Evolutionary conservation across 2,113 vertebrate species (phyloP), one percentile per base, ranked within the genome.

Genomic region (Gadus macrocephalus): DNA sequence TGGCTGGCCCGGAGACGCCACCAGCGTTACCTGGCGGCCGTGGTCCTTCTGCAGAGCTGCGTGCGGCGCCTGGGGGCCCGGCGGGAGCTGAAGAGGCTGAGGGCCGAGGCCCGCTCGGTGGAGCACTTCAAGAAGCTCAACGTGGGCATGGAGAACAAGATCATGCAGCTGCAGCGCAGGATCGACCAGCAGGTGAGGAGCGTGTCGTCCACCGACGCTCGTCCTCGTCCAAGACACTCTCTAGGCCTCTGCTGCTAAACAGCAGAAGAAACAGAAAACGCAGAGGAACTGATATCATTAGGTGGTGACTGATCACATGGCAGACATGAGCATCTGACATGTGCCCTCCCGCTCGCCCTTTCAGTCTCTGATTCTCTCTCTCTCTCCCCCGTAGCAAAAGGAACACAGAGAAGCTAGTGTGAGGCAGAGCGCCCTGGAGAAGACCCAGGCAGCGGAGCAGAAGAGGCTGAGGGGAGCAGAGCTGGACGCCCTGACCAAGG

Each of bases 81-180:
- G 81, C 92, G 91, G 1, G 93, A 96, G 83, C 87, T 99, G 0
- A 98, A 96, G 92, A 95, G 93, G 68, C 90, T 98, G 64, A 96
- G 95, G 88, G 94, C 95, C 1, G 96, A 98, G 82, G 97, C 97
- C 0, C 95, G 96, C 49, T 98, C 97, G 0, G 96, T 98, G 19
- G 96, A 95, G 62, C 96, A 94, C 87, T 96, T 93, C 77, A 98
- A 95, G 89, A 96, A 94, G 67, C 96, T 98, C 59, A 95, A 96
- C 69, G 73, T 95, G 0, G 97, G 97, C 74, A 92, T 99, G 94
- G 97, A 99, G 89, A 98, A 98, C 86, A 98, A 98, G 89, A 97
- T 99, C 80, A 91, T 98, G 92, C 95, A 98, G 86, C 88, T 99
- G 68, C 97, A 99, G 81, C 88, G 93, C 63, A 98, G 95, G 86